Evolutionary conservation across 2,888 invertebrate genomes (phyloP).

Genomic region (Eurois occulta): DNA sequence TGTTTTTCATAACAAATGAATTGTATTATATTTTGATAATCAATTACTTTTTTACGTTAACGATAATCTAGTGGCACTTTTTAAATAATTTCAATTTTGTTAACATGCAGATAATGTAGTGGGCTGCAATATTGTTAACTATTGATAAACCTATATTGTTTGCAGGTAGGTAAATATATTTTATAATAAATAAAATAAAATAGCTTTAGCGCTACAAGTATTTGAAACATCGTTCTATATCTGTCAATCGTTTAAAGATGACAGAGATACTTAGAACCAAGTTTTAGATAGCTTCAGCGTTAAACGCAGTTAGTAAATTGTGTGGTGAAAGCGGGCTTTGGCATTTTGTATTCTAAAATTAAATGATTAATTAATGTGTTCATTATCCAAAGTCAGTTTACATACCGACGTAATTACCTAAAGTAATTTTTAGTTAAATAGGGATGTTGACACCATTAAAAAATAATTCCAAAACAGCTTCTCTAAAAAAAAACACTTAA

Average conservation of each 20-base stretch:
- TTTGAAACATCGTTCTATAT: not conserved
- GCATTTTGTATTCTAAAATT: not conserved
- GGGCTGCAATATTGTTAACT: not conserved
- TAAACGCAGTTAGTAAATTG: not conserved
- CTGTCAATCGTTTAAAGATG: not conserved
- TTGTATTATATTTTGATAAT: not conserved
- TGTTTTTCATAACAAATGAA: too few species aligned
- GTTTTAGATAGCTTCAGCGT: not conserved
- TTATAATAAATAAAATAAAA: not conserved
- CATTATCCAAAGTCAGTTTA: constrained; percentile 28
- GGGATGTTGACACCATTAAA: too few species aligned
- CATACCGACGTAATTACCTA: constrained; percentile 16
- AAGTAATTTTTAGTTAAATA: constrained; percentile 41
- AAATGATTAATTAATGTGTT: not conserved
- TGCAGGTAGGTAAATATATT: too few species aligned
- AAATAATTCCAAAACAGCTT: too few species aligned
- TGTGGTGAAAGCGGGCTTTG: not conserved
- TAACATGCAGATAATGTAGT: not conserved
- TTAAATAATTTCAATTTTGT: not conserved
- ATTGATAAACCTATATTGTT: not conserved
- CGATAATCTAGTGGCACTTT: not conserved
- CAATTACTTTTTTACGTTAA: not conserved
- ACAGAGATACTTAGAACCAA: not conserved
- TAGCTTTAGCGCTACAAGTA: too few species aligned
- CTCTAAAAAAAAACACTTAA: too few species aligned